Conservation (phyloP, 2,888 invertebrate species). For the Callyntrura guangdongensis region DNA sequence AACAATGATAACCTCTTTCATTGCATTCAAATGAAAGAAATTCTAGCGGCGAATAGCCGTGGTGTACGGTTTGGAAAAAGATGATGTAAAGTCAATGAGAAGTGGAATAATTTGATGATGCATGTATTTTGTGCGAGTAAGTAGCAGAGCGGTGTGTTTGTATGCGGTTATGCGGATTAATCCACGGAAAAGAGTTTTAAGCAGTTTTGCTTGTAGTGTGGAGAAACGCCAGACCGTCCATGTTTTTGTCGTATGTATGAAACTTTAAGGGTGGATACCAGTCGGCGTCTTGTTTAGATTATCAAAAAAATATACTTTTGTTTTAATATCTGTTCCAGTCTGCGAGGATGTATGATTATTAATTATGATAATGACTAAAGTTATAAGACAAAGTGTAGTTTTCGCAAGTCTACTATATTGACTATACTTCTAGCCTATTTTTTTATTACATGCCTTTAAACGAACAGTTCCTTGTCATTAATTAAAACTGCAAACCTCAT, state of each 20-base stretch:
- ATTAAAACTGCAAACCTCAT: too few species aligned
- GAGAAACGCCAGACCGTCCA: background rate
- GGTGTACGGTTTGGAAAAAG: constrained; percentile 34
- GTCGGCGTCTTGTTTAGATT: constrained; percentile 23
- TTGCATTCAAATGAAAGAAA: constrained; percentile 46
- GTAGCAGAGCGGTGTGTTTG: background rate
- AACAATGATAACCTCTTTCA: constrained; percentile 16
- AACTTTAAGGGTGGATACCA: background rate
- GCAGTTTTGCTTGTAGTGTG: background rate
- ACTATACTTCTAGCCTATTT: too few species aligned
- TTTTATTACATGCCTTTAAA: too few species aligned
- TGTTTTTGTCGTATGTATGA: background rate
- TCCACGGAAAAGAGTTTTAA: background rate
- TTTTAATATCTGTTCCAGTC: background rate
- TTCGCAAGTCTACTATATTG: too few species aligned
- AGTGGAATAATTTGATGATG: background rate
- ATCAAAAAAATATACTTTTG: background rate
- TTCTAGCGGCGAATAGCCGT: constrained; percentile 32
- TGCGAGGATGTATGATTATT: too few species aligned
- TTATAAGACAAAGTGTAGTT: too few species aligned
- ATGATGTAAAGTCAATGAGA: constrained; percentile 59
- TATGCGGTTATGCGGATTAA: constrained; percentile 13
- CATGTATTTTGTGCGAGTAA: constrained; percentile 10
- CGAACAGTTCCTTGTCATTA: too few species aligned
- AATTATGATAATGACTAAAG: too few species aligned